These are phyloP conservation scores for Parapristionchus giblindavisi DNA, from an alignment of 2,888 invertebrate species.

Conservation along the genomic window DNA sequence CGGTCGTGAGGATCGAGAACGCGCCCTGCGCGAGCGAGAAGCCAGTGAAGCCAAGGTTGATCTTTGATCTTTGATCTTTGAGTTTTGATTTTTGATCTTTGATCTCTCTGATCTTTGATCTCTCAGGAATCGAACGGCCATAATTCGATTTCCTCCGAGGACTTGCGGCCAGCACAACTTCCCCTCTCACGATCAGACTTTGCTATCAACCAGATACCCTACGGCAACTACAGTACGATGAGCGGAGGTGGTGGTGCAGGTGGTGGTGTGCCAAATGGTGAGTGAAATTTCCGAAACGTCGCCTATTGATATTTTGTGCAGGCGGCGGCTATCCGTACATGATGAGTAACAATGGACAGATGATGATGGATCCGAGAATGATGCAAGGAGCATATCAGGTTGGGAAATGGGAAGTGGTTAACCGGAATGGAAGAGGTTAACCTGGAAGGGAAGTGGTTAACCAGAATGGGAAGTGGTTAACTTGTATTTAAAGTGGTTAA, in stretches of 20 bases:
- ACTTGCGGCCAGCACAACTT: neutral
- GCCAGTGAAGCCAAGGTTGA: neutral
- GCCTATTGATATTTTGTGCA: neutral
- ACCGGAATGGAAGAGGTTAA: no score
- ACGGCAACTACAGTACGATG: neutral
- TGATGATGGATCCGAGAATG: constrained; percentile 17
- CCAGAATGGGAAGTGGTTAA: no score
- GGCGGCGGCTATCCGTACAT: neutral
- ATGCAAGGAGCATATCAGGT: no score
- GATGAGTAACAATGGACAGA: neutral
- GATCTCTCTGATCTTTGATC: no score
- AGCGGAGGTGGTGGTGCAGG: no score
- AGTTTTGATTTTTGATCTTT: neutral
- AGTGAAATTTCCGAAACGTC: no score
- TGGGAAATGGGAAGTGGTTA: no score
- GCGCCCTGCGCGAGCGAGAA: neutral
- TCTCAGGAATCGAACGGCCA: constrained; percentile 29
- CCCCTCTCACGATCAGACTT: constrained; percentile 24
- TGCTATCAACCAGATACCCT: constrained; percentile 15
- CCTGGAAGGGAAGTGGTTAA: no score
- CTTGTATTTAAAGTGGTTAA: no score
- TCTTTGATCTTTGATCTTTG: neutral
- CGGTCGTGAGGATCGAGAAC: constrained; percentile 23
- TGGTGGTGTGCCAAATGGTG: no score
- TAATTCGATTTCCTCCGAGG: constrained; percentile 20